phyloP scores from a whole-genome alignment of 2,113 vertebrate genomes.

The Hemibagrus wyckioides region DNA sequence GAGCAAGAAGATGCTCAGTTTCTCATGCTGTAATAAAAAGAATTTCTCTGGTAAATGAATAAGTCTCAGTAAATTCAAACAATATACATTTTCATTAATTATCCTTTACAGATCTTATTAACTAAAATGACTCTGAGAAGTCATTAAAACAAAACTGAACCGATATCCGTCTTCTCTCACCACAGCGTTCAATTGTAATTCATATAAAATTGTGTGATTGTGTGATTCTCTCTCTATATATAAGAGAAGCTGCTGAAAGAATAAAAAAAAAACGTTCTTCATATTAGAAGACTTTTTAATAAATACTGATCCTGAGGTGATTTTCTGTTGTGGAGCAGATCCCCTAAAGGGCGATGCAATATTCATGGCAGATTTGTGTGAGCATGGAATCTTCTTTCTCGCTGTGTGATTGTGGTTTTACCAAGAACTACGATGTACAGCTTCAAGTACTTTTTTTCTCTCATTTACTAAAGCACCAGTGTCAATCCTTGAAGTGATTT shows the following conservation, averaged over 20 bases:
- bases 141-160: background rate
- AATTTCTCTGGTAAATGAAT: background rate
- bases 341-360: slow-evolving; percentile 37
- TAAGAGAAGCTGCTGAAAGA: background rate
- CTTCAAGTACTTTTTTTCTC: background rate
- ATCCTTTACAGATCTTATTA: background rate
- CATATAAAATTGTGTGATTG: background rate
- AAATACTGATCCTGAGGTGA: slow-evolving; percentile 35
- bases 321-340: slow-evolving; percentile 35
- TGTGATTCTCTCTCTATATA: no score
- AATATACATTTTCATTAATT: background rate
- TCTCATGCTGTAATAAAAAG: no score
- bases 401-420: background rate
- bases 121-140: no score
- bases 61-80: background rate
- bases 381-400: slow-evolving; percentile 7
- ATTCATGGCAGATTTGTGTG: slow-evolving; percentile 52
- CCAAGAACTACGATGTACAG: background rate
- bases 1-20: no score
- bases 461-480: background rate
- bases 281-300: slow-evolving; percentile 30
- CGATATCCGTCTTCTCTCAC: background rate
- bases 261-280: background rate
- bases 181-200: background rate
- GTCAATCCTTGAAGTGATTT: background rate